Evolutionary conservation across 2,888 invertebrate genomes (phyloP).

Genomic region (Chelonus formosanus): DNA sequence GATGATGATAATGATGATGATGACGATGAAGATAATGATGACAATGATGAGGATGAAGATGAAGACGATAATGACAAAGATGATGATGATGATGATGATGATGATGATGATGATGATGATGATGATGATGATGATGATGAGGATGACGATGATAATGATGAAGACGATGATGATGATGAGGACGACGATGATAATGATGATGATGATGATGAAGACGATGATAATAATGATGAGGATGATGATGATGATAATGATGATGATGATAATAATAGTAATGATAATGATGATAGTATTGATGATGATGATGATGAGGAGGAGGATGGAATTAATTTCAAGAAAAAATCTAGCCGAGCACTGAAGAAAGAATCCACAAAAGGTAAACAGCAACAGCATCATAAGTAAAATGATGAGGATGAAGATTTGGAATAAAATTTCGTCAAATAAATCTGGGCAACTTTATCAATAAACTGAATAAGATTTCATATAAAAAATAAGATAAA

Average conservation of each 20-base stretch:
- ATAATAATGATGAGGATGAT: conserved; percentile 68
- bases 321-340: conserved; percentile 56
- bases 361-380: conserved; percentile 59
- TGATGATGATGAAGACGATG: conserved; percentile 71
- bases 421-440: conserved; percentile 23
- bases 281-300: conserved; percentile 58
- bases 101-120: conserved; percentile 61
- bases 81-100: conserved; percentile 53
- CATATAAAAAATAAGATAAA: conserved; percentile 29
- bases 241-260: conserved; percentile 61
- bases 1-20: conserved; percentile 66
- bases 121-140: conserved; percentile 64
- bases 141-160: conserved; percentile 63
- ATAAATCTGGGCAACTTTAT: conserved; percentile 31
- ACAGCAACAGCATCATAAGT: conserved; percentile 52
- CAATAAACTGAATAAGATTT: conserved; percentile 27
- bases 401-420: conserved; percentile 31
- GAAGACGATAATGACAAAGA: conserved; percentile 64
- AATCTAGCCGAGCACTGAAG: conserved; percentile 48
- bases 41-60: conserved; percentile 58
- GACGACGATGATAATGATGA: conserved; percentile 52
- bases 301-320: conserved; percentile 65
- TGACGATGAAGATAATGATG: conserved; percentile 68
- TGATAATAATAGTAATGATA: conserved; percentile 60
- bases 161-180: conserved; percentile 64